Conservation (phyloP, 2,113 vertebrate genomes). For the Parus major region DNA sequence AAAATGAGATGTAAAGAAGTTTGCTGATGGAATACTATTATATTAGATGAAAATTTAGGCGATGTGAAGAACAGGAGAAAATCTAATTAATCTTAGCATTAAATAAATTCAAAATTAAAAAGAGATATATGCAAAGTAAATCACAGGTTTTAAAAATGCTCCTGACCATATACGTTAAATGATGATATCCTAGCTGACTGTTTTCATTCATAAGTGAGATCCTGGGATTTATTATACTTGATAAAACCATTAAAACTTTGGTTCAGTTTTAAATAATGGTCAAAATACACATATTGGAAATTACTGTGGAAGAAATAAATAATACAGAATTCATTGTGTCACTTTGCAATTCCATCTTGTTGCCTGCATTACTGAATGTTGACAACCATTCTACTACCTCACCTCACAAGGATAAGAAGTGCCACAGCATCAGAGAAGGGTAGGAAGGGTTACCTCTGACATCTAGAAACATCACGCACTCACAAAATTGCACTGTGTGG, state of each 20-base stretch:
- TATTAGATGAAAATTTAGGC: neutral
- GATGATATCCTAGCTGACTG: neutral
- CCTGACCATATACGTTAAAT: neutral
- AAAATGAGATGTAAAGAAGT: neutral
- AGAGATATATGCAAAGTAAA: neutral
- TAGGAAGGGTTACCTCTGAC: neutral
- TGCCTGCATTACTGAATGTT: neutral
- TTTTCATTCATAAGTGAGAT: neutral
- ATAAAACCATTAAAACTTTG: neutral
- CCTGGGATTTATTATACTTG: neutral
- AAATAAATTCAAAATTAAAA: neutral
- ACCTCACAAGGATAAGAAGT: neutral
- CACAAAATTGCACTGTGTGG: neutral
- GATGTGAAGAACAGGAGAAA: neutral
- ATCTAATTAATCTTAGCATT: neutral
- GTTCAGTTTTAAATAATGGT: neutral
- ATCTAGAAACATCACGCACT: neutral
- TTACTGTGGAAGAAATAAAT: neutral
- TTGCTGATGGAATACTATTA: neutral
- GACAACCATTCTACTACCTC: neutral
- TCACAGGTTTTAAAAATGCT: neutral
- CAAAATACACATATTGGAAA: neutral
- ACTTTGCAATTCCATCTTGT: neutral
- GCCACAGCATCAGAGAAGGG: neutral
- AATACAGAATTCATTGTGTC: neutral